phyloP scores from a whole-genome alignment of 2,797 vertebrate genomes.

The Macroramphosus scolopax region DNA sequence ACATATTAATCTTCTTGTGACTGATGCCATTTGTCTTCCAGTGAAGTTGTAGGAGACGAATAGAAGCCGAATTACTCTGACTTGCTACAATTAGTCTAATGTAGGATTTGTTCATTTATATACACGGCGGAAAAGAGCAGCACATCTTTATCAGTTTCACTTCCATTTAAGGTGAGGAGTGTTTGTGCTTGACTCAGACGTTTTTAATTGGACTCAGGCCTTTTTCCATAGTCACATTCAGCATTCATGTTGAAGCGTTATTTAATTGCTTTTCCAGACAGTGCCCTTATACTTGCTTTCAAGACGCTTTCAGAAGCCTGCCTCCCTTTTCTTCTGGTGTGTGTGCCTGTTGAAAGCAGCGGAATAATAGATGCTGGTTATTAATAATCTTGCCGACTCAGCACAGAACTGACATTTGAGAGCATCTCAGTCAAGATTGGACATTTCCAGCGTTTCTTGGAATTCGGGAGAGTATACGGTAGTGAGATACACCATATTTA shows the following conservation, averaged over 20 bases:
- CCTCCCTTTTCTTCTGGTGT: conserved; percentile 52
- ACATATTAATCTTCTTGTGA: too few relatives aligned
- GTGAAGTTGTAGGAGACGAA: too few relatives aligned
- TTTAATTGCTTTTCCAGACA: conserved; percentile 77
- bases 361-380: conserved; percentile 72
- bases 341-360: conserved; percentile 57
- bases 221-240: conserved; percentile 63
- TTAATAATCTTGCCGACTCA: conserved; percentile 69
- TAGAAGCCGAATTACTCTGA: too few relatives aligned
- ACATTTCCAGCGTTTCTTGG: conserved; percentile 72
- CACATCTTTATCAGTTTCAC: conserved; percentile 40
- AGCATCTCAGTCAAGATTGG: conserved; percentile 62
- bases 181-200: conserved; percentile 36
- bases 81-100: neutral
- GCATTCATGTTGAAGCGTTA: conserved; percentile 57
- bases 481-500: conserved; percentile 67
- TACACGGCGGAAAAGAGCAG: neutral
- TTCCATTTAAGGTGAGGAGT: conserved; percentile 43
- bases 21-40: too few relatives aligned
- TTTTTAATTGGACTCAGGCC: conserved; percentile 52
- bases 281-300: conserved; percentile 46
- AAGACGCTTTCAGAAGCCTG: conserved; percentile 51
- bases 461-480: conserved; percentile 54
- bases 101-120: neutral
- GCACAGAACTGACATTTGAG: conserved; percentile 57